Evolutionary conservation across 2,888 invertebrate genomes (phyloP).

Genomic region (Halocaridina rubra): DNA sequence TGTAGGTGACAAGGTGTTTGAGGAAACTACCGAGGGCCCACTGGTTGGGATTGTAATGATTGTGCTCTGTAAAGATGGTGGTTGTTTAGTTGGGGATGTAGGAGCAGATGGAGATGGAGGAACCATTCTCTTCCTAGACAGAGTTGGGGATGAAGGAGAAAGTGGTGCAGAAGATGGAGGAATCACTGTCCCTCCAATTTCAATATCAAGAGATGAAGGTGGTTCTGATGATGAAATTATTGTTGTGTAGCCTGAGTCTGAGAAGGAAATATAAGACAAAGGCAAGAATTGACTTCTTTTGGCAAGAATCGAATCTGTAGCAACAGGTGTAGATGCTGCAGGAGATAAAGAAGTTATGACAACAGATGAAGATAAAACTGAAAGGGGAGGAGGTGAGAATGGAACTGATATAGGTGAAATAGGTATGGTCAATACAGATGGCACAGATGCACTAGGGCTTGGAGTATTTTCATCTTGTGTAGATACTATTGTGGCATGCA

Average conservation of each 20-base stretch:
- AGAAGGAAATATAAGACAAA: neutral
- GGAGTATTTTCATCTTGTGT: no score
- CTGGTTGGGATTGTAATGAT: conserved; percentile 7
- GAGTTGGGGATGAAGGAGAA: neutral
- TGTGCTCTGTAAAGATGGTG: neutral
- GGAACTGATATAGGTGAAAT: neutral
- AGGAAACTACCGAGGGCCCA: neutral
- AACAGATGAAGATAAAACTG: neutral
- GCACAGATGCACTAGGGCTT: no score
- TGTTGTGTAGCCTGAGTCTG: neutral
- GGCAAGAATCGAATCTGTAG: no score
- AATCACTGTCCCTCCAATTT: neutral
- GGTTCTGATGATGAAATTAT: neutral
- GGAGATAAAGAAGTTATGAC: neutral
- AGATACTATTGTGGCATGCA: no score
- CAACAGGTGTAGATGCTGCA: neutral
- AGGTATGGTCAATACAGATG: neutral
- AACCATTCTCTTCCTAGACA: neutral
- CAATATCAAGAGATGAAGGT: neutral
- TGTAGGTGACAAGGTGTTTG: neutral
- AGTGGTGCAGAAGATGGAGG: neutral
- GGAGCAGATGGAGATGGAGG: neutral
- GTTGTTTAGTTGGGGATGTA: neutral
- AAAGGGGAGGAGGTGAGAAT: neutral
- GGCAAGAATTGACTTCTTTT: no score